Percentiles rank a stretch among this genome's conserved stretches.
Conservation (phyloP, 2,888 invertebrate genomes). For the Eupithecia pulchellata region DNA sequence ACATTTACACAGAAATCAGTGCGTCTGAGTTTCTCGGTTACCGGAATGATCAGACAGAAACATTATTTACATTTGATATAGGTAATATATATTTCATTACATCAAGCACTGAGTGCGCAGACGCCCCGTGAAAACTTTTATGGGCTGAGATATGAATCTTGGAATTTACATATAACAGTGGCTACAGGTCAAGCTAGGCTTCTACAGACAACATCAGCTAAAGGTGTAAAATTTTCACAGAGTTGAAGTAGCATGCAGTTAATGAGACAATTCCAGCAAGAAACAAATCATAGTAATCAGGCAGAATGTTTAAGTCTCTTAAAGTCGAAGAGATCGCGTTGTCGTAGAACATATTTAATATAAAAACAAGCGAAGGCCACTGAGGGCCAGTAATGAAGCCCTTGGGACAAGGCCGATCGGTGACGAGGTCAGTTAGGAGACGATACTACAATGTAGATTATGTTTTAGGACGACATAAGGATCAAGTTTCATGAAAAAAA, state of each 20-base stretch:
- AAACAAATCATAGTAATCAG: conserved; percentile 18
- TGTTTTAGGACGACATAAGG: background rate
- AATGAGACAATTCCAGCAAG: conserved; percentile 39
- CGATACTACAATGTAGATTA: background rate
- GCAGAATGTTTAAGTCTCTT: conserved; percentile 5
- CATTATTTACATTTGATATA: background rate
- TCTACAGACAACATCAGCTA: background rate
- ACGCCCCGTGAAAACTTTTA: background rate
- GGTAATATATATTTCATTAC: background rate
- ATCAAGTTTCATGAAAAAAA: conserved; percentile 22
- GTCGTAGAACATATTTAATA: background rate
- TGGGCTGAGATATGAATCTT: background rate
- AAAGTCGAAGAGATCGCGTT: background rate
- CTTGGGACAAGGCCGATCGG: background rate
- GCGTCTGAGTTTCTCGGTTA: background rate
- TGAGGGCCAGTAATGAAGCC: background rate
- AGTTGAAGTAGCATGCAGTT: conserved; percentile 33
- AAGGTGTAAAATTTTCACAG: background rate
- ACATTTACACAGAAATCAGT: conserved; percentile 11
- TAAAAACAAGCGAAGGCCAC: background rate
- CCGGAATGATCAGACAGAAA: background rate
- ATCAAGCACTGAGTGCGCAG: background rate
- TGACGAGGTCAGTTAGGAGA: background rate
- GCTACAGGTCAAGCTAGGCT: background rate
- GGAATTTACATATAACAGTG: background rate